These are phyloP conservation scores for Monopterus albus DNA, from an alignment of 2,113 vertebrate genomes.

Conservation along the genomic window DNA sequence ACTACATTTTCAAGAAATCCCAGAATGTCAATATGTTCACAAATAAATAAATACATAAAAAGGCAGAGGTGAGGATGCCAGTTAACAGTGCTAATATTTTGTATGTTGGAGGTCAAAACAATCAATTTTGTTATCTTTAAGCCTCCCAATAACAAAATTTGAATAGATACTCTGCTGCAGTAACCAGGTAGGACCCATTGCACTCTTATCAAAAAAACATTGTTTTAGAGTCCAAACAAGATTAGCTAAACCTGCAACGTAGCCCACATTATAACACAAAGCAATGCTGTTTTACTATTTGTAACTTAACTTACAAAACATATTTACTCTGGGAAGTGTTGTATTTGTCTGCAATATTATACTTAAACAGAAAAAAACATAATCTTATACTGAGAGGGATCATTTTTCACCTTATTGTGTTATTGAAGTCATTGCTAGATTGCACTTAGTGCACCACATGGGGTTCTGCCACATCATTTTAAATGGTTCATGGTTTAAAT, in stretches of 20 bases:
- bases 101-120: neutral
- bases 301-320: neutral
- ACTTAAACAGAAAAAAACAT: neutral
- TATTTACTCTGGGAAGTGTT: neutral
- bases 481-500: slow-evolving; percentile 14
- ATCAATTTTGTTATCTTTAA: neutral
- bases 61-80: neutral
- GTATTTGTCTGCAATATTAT: neutral
- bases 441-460: slow-evolving; percentile 46
- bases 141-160: neutral
- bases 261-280: neutral
- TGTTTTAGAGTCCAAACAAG: neutral
- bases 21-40: neutral
- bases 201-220: neutral
- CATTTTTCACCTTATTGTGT: slow-evolving; percentile 42
- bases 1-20: neutral
- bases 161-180: neutral
- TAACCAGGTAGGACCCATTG: neutral
- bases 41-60: no score
- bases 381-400: slow-evolving; percentile 8
- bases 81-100: neutral
- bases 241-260: neutral
- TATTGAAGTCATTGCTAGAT: slow-evolving; percentile 34
- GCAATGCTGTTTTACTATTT: neutral
- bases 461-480: slow-evolving; percentile 30